phyloP scores from a whole-genome alignment of 2,888 invertebrate genomes.

The Protophormia terraenovae region DNA sequence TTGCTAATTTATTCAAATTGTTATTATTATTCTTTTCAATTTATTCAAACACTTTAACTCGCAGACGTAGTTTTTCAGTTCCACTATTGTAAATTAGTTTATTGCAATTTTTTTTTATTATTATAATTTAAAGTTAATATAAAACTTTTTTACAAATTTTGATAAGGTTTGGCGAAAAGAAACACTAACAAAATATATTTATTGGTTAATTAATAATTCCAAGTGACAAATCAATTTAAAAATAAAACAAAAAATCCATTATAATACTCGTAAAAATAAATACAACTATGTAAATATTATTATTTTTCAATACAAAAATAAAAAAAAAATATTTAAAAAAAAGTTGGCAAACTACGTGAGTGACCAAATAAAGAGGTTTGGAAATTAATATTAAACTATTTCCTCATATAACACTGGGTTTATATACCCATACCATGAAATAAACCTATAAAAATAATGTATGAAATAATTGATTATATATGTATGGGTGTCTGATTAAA shows the following conservation, averaged over 20 bases:
- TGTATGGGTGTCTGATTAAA: neutral
- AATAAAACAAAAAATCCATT: neutral
- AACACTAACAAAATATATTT: constrained; percentile 6
- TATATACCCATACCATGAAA: neutral
- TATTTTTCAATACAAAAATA: constrained; percentile 8
- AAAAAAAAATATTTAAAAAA: neutral
- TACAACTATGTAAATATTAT: constrained; percentile 8
- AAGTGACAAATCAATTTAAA: constrained; percentile 55
- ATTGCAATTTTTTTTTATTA: constrained; percentile 30
- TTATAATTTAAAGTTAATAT: neutral
- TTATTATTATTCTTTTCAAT: neutral
- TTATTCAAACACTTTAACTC: constrained; percentile 3
- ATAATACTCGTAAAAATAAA: constrained; percentile 4
- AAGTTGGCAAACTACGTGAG: constrained; percentile 49
- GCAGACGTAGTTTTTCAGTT: neutral
- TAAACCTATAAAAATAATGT: neutral
- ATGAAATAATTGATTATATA: no score
- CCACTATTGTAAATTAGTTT: constrained; percentile 36
- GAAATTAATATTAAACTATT: constrained; percentile 59
- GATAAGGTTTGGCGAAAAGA: neutral
- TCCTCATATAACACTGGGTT: constrained; percentile 54
- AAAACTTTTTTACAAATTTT: neutral
- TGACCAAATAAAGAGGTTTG: constrained; percentile 55
- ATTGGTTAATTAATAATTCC: constrained; percentile 44
- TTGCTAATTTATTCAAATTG: no score